phyloP scores from a whole-genome alignment of 2,113 vertebrate species.

The Gnathonemus longibarbis region DNA sequence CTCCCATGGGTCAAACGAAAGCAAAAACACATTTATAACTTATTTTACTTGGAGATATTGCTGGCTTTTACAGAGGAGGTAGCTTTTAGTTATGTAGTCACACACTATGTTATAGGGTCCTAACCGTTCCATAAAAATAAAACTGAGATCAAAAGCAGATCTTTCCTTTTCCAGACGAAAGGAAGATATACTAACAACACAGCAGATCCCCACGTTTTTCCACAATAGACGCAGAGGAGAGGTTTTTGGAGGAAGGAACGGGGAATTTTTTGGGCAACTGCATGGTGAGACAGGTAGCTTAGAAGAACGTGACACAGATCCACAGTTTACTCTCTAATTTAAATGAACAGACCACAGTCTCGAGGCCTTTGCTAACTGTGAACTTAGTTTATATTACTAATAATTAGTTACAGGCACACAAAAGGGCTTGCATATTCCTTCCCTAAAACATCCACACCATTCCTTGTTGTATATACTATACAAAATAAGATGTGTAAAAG shows the following conservation, averaged over 20 bases:
- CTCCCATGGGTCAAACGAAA: neutral
- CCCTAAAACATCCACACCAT: neutral
- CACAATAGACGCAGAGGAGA: neutral
- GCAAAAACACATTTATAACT: neutral
- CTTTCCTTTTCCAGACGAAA: neutral
- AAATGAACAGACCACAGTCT: neutral
- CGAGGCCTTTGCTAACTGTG: neutral
- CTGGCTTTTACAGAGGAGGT: neutral
- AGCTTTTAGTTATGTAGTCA: neutral
- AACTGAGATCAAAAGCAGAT: neutral
- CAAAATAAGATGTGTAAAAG: neutral
- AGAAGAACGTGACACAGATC: neutral
- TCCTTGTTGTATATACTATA: neutral
- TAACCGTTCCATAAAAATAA: neutral
- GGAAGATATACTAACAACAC: neutral
- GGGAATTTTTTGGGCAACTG: neutral
- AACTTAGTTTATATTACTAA: neutral
- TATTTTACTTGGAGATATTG: neutral
- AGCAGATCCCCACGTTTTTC: no score
- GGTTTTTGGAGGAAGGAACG: neutral
- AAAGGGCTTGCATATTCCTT: neutral
- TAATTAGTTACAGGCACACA: neutral
- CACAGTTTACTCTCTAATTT: neutral
- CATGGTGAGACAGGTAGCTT: neutral
- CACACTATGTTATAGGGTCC: neutral